Conservation (phyloP, 2,113 vertebrate species). For the Castor canadensis region DNA sequence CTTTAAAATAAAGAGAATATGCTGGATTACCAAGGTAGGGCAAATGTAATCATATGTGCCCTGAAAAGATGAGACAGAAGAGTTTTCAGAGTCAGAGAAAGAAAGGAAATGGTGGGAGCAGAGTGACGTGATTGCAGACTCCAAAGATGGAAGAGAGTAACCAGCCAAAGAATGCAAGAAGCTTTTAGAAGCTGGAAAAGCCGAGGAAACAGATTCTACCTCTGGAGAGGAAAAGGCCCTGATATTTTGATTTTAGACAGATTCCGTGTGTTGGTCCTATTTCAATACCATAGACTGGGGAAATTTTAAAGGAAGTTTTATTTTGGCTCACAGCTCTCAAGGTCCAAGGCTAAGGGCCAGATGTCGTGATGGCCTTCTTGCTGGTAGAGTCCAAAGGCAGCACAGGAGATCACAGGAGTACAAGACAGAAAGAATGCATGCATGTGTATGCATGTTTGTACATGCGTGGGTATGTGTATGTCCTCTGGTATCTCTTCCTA, state of each 20-base stretch:
- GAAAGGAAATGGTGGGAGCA: too few relatives aligned
- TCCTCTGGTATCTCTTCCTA: neutral
- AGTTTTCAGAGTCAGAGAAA: neutral
- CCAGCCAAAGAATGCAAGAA: rapidly evolving
- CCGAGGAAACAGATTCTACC: neutral
- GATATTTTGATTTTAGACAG: neutral
- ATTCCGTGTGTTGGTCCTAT: too few relatives aligned
- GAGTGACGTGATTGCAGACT: too few relatives aligned
- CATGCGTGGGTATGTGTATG: too few relatives aligned
- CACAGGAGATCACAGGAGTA: neutral
- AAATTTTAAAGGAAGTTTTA: too few relatives aligned
- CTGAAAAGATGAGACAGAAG: neutral
- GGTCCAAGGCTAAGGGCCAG: too few relatives aligned
- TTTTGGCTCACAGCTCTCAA: too few relatives aligned
- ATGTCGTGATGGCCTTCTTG: neutral
- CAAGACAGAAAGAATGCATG: too few relatives aligned
- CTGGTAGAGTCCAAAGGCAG: neutral
- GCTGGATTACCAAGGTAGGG: neutral
- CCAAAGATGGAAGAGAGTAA: neutral
- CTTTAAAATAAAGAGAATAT: neutral
- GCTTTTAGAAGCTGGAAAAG: neutral
- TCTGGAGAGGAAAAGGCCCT: neutral
- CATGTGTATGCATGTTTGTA: neutral
- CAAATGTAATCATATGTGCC: neutral
- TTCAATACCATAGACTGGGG: too few relatives aligned